Conservation (phyloP, 2,888 invertebrate species). For the Melanotus villosus region DNA sequence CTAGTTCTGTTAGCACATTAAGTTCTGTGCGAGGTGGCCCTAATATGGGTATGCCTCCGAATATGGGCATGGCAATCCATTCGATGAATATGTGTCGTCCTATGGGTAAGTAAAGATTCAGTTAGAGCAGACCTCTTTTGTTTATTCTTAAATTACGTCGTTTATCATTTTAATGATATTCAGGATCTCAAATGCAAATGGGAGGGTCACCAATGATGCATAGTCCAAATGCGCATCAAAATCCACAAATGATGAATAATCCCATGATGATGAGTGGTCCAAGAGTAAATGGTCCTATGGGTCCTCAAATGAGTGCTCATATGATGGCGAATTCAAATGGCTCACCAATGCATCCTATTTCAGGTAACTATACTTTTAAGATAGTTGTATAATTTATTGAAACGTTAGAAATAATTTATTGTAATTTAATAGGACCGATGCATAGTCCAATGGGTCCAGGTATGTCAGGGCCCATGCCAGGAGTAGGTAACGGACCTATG, state of each 20-base stretch:
- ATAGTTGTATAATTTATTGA: neutral
- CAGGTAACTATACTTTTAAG: conserved; percentile 74
- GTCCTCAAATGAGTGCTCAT: conserved; percentile 65
- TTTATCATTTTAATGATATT: too few relatives aligned
- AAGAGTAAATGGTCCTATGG: conserved; percentile 65
- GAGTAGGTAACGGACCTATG: conserved; percentile 76
- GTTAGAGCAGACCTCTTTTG: too few relatives aligned
- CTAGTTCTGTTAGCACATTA: conserved; percentile 69
- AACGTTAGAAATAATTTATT: too few relatives aligned
- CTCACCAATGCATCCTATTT: conserved; percentile 70
- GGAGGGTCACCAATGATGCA: conserved; percentile 67
- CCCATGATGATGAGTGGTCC: conserved; percentile 69
- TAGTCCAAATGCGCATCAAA: conserved; percentile 66
- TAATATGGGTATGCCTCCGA: conserved; percentile 65
- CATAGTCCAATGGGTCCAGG: conserved; percentile 70
- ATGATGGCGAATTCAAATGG: conserved; percentile 77
- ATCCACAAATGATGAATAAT: conserved; percentile 62
- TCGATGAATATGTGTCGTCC: conserved; percentile 74
- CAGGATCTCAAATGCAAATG: conserved; percentile 58
- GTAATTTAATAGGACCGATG: conserved; percentile 46
- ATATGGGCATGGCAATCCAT: conserved; percentile 75
- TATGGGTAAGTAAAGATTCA: conserved; percentile 67
- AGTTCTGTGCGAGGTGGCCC: conserved; percentile 61
- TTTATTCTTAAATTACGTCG: too few relatives aligned
- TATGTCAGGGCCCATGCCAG: conserved; percentile 64